Conservation (phyloP, 2,113 vertebrate genomes). For the Uria lomvia region DNA sequence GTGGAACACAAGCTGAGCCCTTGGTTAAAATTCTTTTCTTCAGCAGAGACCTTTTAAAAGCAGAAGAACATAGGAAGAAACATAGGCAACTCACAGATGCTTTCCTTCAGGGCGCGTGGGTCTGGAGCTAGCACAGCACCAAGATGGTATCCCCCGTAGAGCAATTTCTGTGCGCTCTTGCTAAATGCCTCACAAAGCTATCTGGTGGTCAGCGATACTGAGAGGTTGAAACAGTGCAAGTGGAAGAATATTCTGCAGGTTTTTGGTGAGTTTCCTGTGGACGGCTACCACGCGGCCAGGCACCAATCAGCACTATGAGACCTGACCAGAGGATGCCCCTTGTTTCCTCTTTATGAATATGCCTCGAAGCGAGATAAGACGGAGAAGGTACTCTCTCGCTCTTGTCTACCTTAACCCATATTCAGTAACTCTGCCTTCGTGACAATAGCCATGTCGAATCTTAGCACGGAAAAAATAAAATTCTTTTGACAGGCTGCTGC, state of each 20-base stretch:
- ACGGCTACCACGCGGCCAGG: fast-evolving
- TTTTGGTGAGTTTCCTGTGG: slow-evolving; percentile 36
- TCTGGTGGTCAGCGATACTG: not conserved
- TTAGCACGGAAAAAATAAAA: not conserved
- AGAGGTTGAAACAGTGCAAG: not conserved
- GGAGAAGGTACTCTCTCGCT: not conserved
- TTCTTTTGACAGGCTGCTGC: not conserved
- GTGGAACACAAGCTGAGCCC: not conserved
- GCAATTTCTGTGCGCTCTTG: not conserved
- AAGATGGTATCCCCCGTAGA: not conserved
- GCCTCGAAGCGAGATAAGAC: not conserved
- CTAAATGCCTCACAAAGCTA: not conserved
- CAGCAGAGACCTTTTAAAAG: not conserved
- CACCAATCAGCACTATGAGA: slow-evolving; percentile 23
- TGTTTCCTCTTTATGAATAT: not conserved
- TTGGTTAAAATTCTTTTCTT: not conserved
- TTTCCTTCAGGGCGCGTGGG: not conserved
- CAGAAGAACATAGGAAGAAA: not conserved
- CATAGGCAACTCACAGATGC: slow-evolving; percentile 12
- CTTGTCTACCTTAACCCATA: not conserved
- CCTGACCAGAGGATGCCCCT: not conserved
- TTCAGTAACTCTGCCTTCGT: not conserved
- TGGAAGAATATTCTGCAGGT: not conserved
- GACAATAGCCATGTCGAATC: not conserved
- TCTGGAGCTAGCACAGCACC: not conserved